Evolutionary conservation across 1,140 invertebrate genomes (phyloP), one percentile per base, ranked within the genome.

Genomic region (Drosophila teissieri): DNA sequence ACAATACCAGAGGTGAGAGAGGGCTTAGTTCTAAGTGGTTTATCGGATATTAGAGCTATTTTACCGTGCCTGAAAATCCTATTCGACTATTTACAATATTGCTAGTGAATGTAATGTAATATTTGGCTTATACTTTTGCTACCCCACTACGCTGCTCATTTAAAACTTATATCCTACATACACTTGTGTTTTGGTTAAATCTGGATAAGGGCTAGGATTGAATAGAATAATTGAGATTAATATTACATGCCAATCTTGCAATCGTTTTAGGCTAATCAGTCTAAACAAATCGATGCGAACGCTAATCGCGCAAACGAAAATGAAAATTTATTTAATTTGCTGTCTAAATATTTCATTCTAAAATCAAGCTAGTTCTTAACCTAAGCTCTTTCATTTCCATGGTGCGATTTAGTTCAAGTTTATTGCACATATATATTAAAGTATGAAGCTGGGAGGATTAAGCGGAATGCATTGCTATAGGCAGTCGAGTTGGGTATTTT

Each of bases 191-290:
- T 64, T 56, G 51, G 52, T 55, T 63, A 49, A 31, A 54, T 72
- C 31, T n/a, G 15, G 19, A 40, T 46, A 37, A 52, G 67, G 56
- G 42, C 40, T 73, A 53, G 48, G 65, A 19, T 54, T 51, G 24
- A 57, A 42, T 58, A 57, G 22, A 45, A 10, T 51, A 54, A 52
- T 68, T 80, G 62, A 51, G 42, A 74, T 60, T 49, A 55, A 62
- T 67, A 65, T 52, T 56, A 52, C 37, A 63, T 74, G 61, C 61
- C 60, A 85, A 86, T 73, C 73, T 88, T 75, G 74, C 82, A 78
- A 70, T 57, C 45, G 70, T 74, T 81, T 86, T 86, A 88, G 73
- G 83, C 83, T 86, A 86, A 73, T 86, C 82, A 86, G 82, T 86
- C 82, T 86, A 86, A 86, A 88, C 22, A 77, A 74, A 86, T 72